Evolutionary conservation across 2,888 invertebrate genomes (phyloP).

Genomic region (Lomographa bimaculata): DNA sequence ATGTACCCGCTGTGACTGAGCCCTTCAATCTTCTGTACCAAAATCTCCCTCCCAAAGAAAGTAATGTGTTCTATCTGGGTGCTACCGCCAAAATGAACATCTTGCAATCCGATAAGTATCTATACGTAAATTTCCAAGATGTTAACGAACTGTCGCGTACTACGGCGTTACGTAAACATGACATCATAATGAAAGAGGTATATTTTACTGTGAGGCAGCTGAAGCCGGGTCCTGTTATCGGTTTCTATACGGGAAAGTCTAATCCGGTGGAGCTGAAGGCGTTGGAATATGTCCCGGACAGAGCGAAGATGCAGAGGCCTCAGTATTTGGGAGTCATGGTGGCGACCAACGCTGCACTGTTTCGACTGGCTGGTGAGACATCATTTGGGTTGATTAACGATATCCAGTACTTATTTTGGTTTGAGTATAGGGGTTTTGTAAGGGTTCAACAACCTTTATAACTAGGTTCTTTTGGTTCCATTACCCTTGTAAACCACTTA

Average conservation of each 20-base stretch:
- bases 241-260: slow-evolving; percentile 60
- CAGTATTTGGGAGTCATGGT: slow-evolving; percentile 42
- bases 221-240: slow-evolving; percentile 47
- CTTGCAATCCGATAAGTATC: no score
- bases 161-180: slow-evolving; percentile 50
- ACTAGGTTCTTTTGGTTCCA: no score
- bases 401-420: no score
- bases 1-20: slow-evolving; percentile 50
- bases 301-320: slow-evolving; percentile 5
- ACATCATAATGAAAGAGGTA: slow-evolving; percentile 52
- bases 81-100: no score
- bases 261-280: slow-evolving; percentile 47
- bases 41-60: slow-evolving; percentile 36
- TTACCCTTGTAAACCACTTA: no score
- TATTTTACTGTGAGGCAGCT: slow-evolving; percentile 38
- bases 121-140: slow-evolving; percentile 59
- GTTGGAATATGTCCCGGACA: slow-evolving; percentile 27
- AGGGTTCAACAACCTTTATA: no score
- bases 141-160: slow-evolving; percentile 39
- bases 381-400: no score
- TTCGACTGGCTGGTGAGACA: slow-evolving; percentile 55
- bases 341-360: slow-evolving; percentile 47
- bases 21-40: slow-evolving; percentile 47
- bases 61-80: slow-evolving; percentile 45
- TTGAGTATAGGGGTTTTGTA: no score